Evolutionary conservation across 2,113 vertebrate genomes (phyloP).

Genomic region (Siphamia tubifer): DNA sequence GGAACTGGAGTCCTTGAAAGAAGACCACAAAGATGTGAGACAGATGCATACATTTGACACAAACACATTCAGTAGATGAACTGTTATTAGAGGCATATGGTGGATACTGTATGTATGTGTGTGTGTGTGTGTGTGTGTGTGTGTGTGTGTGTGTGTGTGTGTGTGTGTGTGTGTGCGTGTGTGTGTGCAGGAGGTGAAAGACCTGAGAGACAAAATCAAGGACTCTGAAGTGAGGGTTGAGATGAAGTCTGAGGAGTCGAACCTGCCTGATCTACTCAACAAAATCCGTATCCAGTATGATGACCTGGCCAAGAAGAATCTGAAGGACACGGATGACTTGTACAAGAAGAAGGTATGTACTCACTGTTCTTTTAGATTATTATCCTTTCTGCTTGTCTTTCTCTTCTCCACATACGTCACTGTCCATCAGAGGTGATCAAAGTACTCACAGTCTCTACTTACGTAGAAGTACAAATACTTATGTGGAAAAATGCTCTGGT

Average conservation of each 20-base stretch:
- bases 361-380: neutral
- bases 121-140: neutral
- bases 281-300: slow-evolving; percentile 80
- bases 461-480: too few species aligned
- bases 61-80: neutral
- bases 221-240: slow-evolving; percentile 76
- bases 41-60: neutral
- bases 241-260: slow-evolving; percentile 71
- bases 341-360: slow-evolving; percentile 74
- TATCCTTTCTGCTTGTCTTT: neutral
- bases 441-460: too few species aligned
- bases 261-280: slow-evolving; percentile 75
- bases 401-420: neutral
- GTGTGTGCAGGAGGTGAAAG: slow-evolving; percentile 66
- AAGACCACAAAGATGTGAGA: slow-evolving; percentile 75
- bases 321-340: slow-evolving; percentile 77
- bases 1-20: slow-evolving; percentile 68
- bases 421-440: too few species aligned
- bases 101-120: neutral
- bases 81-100: neutral
- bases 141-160: too few species aligned
- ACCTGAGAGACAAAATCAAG: slow-evolving; percentile 73
- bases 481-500: too few species aligned
- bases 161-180: neutral
- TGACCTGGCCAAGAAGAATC: slow-evolving; percentile 77